Conservation (phyloP, 2,113 vertebrate species). For the Antechinus stuartii region DNA sequence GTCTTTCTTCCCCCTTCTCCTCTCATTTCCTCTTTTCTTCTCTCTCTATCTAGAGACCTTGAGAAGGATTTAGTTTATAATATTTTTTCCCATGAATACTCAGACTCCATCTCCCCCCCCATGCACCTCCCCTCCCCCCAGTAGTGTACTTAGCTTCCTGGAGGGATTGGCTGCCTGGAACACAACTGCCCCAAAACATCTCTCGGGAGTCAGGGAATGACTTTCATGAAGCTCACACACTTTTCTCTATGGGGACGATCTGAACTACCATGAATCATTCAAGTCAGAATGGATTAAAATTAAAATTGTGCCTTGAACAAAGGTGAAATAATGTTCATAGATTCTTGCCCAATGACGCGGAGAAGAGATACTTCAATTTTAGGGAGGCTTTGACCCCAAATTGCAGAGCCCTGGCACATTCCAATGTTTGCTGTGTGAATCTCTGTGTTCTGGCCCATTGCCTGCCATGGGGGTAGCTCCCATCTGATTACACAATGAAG, state of each 20-base stretch:
- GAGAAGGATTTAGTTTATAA: background rate
- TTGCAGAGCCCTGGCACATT: background rate
- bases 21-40: background rate
- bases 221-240: background rate
- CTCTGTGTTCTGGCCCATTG: background rate
- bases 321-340: background rate
- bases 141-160: background rate
- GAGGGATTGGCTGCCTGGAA: background rate
- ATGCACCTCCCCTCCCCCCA: too few species aligned
- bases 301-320: background rate
- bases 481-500: background rate
- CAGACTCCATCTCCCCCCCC: too few species aligned
- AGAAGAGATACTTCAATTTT: background rate
- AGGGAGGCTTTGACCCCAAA: background rate
- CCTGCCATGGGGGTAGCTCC: background rate
- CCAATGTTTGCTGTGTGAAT: background rate
- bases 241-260: background rate
- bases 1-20: background rate
- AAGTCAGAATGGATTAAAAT: background rate
- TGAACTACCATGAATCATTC: background rate
- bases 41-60: slow-evolving; percentile 50
- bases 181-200: background rate
- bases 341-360: background rate
- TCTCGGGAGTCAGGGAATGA: background rate
- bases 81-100: background rate